Base-by-base conservation (phyloP, 2,888 invertebrate species). In the Liposcelis brunnea region DNA sequence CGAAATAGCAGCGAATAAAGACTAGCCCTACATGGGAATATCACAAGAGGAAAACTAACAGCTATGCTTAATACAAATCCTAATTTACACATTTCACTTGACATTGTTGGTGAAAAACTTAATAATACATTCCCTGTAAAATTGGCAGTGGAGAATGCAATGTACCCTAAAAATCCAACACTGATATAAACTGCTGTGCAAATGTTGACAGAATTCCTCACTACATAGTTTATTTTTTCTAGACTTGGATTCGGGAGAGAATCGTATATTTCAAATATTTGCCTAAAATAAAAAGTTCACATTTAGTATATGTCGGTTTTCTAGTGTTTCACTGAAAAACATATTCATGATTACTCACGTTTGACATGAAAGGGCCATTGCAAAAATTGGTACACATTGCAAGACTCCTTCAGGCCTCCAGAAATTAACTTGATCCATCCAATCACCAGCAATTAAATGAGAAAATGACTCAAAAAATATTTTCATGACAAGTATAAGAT, bases 281-380 rank as follows among this genome's bases (percentile, higher is more conserved):
- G 90, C 52, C 83, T 83, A 61, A n/a, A 68, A 61, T 43, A 12
- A 43, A 46, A 26, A 26, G 8, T 6, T 26, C 26, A 26, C 8
- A 4, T 6, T 26, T 26, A 6, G 5, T 26, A 14, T 10, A 35
- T 35, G 4, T 7, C 40, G 5, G 36, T 43, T 43, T 14, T n/a
- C 42, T 11, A 42, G 21, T 10, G 26, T 44, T 14, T 35, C 45
- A n/a, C 5, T 6, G 31, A 42, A 47, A 34, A 47, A 35, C 14
- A 44, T 48, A 42, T 42, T 11, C 5, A 21, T 42, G 32, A 26
- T 48, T 42, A 68, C 76, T 73, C 64, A 87, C 78, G 94, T 91
- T 67, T 97, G 97, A 65, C 97, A 97, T 51, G 90, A 91, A 45
- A 95, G 69, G 0, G 95, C 93, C 83, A 95, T 89, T 10, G 91